Evolutionary conservation across 2,113 vertebrate genomes (phyloP).

Genomic region (Chaetorhynchus papuensis): DNA sequence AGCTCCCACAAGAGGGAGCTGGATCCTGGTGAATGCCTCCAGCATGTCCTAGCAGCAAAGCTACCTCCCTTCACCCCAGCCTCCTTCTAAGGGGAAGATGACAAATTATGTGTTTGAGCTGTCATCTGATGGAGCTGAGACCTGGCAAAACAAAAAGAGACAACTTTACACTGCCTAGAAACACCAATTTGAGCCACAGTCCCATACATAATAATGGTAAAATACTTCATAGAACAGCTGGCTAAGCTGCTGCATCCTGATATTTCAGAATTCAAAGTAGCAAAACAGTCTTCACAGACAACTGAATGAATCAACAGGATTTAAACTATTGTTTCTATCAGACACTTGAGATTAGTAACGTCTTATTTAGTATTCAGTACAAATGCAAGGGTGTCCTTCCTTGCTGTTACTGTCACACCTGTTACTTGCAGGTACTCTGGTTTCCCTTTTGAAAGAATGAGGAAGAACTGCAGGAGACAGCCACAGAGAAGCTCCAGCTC

Average conservation of each 20-base stretch:
- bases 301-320: background rate
- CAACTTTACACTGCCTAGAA: background rate
- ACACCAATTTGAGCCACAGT: background rate
- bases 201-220: too few species aligned
- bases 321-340: background rate
- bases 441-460: background rate
- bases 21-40: background rate
- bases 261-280: background rate
- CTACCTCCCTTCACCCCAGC: background rate
- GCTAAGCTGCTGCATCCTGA: background rate
- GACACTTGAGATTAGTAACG: background rate
- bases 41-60: background rate
- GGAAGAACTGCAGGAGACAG: background rate
- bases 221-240: background rate
- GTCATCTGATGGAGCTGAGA: background rate
- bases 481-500: background rate
- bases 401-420: background rate
- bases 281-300: background rate
- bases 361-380: background rate
- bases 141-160: background rate
- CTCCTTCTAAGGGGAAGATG: background rate
- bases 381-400: background rate
- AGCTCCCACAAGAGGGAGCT: background rate
- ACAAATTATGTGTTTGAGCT: background rate
- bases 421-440: background rate